phyloP scores from a whole-genome alignment of 2,113 vertebrate genomes.

The Nycticorax nycticorax region DNA sequence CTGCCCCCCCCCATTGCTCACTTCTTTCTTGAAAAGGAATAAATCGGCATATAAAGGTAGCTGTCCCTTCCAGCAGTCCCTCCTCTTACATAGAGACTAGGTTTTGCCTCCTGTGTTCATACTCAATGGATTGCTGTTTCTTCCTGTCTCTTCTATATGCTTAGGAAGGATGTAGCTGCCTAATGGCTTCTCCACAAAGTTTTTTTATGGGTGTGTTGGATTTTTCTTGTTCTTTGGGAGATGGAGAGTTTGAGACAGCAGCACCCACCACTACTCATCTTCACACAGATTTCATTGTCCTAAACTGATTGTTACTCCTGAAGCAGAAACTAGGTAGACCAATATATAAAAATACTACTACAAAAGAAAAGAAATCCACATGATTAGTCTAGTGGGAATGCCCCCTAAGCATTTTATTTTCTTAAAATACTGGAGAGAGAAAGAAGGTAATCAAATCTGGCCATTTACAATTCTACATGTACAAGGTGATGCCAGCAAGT shows the following conservation, averaged over 20 bases:
- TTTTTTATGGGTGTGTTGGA: neutral
- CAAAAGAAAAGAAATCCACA: neutral
- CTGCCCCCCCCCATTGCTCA: accelerated
- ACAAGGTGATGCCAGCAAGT: neutral
- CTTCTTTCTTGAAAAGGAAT: neutral
- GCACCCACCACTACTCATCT: neutral
- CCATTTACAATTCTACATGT: neutral
- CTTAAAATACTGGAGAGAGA: neutral
- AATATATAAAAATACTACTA: neutral
- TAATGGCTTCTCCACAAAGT: neutral
- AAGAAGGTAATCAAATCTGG: neutral
- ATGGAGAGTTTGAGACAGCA: neutral
- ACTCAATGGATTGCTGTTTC: neutral
- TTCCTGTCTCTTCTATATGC: neutral
- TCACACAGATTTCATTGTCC: neutral
- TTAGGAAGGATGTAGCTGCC: neutral
- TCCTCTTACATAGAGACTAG: neutral
- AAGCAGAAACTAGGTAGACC: neutral
- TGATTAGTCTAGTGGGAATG: neutral
- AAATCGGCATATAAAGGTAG: neutral
- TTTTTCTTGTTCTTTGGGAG: neutral
- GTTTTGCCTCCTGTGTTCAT: neutral
- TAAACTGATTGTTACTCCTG: neutral
- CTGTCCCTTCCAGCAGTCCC: neutral
- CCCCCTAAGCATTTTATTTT: neutral